Base-by-base conservation (phyloP, 2,888 invertebrate species). In the Eudemis profundana region DNA sequence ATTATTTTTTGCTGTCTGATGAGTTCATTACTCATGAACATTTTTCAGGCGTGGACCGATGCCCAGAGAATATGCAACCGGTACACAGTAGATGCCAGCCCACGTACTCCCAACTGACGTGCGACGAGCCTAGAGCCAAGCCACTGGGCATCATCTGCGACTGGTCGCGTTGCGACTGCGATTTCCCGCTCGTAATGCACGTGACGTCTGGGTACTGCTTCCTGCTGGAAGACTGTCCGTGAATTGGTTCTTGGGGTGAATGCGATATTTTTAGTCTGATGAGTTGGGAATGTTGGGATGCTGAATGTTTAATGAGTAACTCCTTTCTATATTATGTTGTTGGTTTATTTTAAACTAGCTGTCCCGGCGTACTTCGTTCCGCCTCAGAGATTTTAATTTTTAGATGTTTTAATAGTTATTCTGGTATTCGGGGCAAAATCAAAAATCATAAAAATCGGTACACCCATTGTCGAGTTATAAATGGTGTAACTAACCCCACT, bases 91-190 rank as follows among this genome's bases (percentile, higher is more conserved):
- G 89, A 62, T 90, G 91, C 69, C 81, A 88, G 0, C 74, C 89
- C 50, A 90, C 89, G 0, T 83, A 86, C 0, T 89, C 90, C 3
- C 90, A 90, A 69, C 71, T 87, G 15, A 88, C 89, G 0, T 91
- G 90, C 75, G 89, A 90, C 71, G 89, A 90, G 59, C 91, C 90
- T 0, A 85, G 87, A 63, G 83, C 90, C 1, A n/a, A 71, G 2
- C 75, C 89, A 0, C 83, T 91, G 83, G 90, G 91, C 1, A 64
- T 86, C 3, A 86, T 90, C 12, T 90, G 91, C 77, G 81, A 81
- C 68, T 90, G 89, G 90, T 84, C 87, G 61, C 79, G 91, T 0
- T 91, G 90, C 72, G 91, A 90, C 70, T 90, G 90, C 78, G 89
- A 90, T 70, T 89, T 89, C 47, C 90, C 91, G 0, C 83, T 89